Percentiles rank a stretch among this genome's conserved stretches.
phyloP scores from a whole-genome alignment of 1,140 invertebrate species.

The Heliconius eleuchia region DNA sequence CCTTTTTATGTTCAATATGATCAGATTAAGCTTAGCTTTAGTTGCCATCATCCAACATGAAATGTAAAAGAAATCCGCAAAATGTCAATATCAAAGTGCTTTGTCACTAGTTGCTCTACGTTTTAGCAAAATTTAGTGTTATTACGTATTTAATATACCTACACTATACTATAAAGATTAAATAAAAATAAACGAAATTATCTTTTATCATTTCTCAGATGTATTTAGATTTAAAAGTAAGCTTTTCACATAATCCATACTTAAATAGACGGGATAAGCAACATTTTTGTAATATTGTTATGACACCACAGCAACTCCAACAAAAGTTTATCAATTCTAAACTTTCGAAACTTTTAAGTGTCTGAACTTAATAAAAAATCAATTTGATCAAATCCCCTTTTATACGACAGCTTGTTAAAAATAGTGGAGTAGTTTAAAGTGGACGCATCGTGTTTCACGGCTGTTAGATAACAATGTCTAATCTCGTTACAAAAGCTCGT shows the following conservation, averaged over 20 bases:
- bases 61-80: too few species aligned
- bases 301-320: not conserved
- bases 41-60: too few species aligned
- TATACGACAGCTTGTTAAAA: conserved; percentile 10
- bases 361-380: conserved; percentile 13
- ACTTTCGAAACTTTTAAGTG: conserved; percentile 10
- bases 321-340: not conserved
- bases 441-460: conserved; percentile 11
- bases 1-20: too few species aligned
- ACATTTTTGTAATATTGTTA: not conserved
- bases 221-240: not conserved
- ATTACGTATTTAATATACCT: too few species aligned
- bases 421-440: conserved; percentile 14
- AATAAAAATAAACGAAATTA: too few species aligned
- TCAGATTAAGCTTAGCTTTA: too few species aligned
- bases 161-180: too few species aligned
- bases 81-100: too few species aligned
- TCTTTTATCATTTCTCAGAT: too few species aligned
- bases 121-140: too few species aligned
- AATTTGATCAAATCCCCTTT: conserved; percentile 9
- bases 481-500: conserved; percentile 16
- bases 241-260: not conserved
- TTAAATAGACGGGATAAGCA: not conserved
- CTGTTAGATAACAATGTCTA: conserved; percentile 21
- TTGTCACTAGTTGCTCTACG: too few species aligned